Evolutionary conservation across 2,888 invertebrate genomes (phyloP).

Genomic region (Oasisia sp.): DNA sequence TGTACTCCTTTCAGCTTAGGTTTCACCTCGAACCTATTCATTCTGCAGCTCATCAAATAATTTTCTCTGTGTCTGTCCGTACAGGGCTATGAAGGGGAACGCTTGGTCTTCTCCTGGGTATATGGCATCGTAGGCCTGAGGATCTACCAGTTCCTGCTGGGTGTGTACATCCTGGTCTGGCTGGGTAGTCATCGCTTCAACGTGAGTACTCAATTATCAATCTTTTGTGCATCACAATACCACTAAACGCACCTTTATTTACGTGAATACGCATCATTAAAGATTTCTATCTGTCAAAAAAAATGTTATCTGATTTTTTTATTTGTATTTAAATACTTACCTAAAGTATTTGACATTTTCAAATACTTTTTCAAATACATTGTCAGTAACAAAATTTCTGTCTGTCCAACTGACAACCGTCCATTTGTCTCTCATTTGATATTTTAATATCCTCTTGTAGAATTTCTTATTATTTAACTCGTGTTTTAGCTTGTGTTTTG

Average conservation of each 20-base stretch:
- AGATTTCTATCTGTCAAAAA: no score
- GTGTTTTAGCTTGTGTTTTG: no score
- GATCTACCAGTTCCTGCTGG: slow-evolving; percentile 38
- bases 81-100: slow-evolving; percentile 40
- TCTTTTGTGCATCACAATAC: not conserved
- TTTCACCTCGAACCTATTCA: not conserved
- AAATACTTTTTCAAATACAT: no score
- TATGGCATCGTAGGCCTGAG: slow-evolving; percentile 32
- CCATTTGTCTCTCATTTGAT: no score
- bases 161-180: slow-evolving; percentile 41
- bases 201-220: slow-evolving; percentile 32
- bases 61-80: not conserved
- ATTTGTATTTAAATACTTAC: no score
- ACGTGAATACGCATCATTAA: not conserved
- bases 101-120: slow-evolving; percentile 38
- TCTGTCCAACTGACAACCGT: no score
- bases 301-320: no score
- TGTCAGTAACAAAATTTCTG: no score
- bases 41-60: not conserved
- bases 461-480: no score
- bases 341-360: no score
- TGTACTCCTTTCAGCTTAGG: no score
- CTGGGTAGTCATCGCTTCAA: slow-evolving; percentile 42
- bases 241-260: not conserved
- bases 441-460: no score